phyloP scores from a whole-genome alignment of 1,140 invertebrate species.

The Metaphire vulgaris region DNA sequence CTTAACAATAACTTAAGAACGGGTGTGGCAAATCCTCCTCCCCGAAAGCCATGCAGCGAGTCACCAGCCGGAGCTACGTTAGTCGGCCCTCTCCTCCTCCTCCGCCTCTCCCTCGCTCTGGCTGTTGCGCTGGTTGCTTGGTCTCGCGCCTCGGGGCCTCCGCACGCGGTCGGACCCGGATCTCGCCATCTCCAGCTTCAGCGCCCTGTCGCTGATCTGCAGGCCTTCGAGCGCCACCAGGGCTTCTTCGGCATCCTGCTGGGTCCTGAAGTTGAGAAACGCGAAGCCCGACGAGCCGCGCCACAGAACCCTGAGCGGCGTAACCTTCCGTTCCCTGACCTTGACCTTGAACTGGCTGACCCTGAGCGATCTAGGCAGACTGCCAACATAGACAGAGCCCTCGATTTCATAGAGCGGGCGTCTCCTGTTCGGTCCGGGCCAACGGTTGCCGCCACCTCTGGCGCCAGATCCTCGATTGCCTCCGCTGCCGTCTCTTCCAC shows the following conservation, averaged over 20 bases:
- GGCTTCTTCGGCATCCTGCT: constrained; percentile 37
- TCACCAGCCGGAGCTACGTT: not conserved
- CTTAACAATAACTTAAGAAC: not conserved
- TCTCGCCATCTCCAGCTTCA: constrained; percentile 37
- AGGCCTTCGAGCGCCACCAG: constrained; percentile 35
- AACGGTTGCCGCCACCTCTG: not conserved
- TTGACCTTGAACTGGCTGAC: constrained; percentile 42
- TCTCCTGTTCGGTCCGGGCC: constrained; percentile 5
- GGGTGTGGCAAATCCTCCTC: not conserved
- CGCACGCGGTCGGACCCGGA: not conserved
- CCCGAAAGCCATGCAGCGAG: too few relatives aligned
- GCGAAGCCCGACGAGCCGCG: constrained; percentile 40
- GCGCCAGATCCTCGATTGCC: not conserved
- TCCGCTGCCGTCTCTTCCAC: not conserved
- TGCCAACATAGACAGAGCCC: constrained; percentile 39
- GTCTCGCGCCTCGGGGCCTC: not conserved
- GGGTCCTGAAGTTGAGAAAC: constrained; percentile 39
- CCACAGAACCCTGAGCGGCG: constrained; percentile 43
- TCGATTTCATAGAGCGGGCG: not conserved
- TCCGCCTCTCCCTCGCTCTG: not conserved
- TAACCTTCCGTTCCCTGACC: constrained; percentile 38
- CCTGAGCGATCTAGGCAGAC: constrained; percentile 38
- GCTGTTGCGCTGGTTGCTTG: not conserved
- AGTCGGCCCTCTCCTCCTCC: not conserved
- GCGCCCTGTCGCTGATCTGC: constrained; percentile 37